These are phyloP conservation scores for Dendrocopos noguchii DNA, from an alignment of 2,113 vertebrate species.

Conservation along the genomic window DNA sequence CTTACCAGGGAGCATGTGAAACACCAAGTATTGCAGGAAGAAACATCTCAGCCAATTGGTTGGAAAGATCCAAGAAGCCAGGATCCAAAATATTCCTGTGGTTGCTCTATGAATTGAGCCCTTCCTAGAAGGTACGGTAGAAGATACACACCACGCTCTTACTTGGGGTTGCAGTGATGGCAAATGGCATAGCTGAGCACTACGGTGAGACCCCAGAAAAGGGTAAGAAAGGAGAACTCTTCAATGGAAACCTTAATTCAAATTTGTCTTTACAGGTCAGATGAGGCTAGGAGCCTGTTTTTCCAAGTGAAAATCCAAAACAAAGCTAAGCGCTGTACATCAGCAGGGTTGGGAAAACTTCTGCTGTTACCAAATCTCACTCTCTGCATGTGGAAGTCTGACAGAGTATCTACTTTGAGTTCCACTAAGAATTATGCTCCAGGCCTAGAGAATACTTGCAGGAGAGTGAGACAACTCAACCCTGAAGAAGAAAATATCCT, in stretches of 20 bases:
- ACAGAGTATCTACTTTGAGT: neutral
- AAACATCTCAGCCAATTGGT: neutral
- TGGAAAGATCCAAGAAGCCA: neutral
- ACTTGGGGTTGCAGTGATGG: accelerated
- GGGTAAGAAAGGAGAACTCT: neutral
- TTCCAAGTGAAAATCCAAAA: neutral
- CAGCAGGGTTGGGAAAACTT: neutral
- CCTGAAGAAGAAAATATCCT: neutral
- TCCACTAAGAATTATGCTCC: neutral
- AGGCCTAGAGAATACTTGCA: neutral
- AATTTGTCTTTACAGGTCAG: neutral
- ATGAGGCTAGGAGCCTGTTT: neutral
- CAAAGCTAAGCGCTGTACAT: neutral
- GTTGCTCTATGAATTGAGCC: neutral
- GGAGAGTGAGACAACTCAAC: neutral
- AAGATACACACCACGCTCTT: neutral
- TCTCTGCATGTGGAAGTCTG: neutral
- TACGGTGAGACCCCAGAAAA: neutral
- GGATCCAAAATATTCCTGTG: neutral
- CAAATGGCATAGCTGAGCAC: neutral
- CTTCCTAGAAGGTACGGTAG: neutral
- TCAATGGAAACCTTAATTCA: neutral
- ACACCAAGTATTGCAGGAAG: neutral
- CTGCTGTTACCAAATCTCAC: neutral
- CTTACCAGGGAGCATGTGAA: neutral